Conservation (phyloP, 1,140 invertebrate genomes). For the Panulirus ornatus region DNA sequence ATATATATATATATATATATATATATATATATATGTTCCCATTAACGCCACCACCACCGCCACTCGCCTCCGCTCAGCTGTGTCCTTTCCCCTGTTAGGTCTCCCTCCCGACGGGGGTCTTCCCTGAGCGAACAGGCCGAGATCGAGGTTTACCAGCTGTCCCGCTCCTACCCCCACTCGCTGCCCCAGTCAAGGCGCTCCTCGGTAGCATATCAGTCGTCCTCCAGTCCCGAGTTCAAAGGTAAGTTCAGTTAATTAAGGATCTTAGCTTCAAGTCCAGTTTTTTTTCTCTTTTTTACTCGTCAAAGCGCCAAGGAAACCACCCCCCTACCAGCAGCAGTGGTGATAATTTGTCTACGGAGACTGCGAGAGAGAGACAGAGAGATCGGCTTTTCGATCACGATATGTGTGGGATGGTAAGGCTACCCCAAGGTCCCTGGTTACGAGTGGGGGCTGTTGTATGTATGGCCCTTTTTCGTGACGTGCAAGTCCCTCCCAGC, state of each 20-base stretch:
- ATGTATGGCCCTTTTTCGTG: too few relatives aligned
- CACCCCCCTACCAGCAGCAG: too few relatives aligned
- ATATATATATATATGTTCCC: background rate
- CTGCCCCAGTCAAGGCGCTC: slow-evolving; percentile 89
- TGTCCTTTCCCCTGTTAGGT: slow-evolving; percentile 77
- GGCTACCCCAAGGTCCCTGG: too few relatives aligned
- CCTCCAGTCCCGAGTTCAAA: slow-evolving; percentile 69
- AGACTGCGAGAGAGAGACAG: too few relatives aligned
- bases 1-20: background rate
- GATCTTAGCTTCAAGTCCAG: background rate
- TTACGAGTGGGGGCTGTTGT: too few relatives aligned
- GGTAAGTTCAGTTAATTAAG: slow-evolving; percentile 63
- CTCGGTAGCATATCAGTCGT: slow-evolving; percentile 81
- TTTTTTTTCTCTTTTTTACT: background rate
- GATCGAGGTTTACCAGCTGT: slow-evolving; percentile 90
- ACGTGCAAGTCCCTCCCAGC: too few relatives aligned
- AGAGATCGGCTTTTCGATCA: too few relatives aligned
- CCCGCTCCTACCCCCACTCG: slow-evolving; percentile 90
- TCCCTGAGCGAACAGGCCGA: slow-evolving; percentile 91
- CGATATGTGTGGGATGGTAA: too few relatives aligned
- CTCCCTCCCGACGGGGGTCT: slow-evolving; percentile 85
- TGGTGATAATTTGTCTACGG: too few relatives aligned
- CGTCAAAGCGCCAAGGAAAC: too few relatives aligned
- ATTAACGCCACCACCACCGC: background rate
- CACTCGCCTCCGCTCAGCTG: background rate